Evolutionary conservation across 2,113 vertebrate genomes (phyloP).

Genomic region (Aldabrachelys gigantea): DNA sequence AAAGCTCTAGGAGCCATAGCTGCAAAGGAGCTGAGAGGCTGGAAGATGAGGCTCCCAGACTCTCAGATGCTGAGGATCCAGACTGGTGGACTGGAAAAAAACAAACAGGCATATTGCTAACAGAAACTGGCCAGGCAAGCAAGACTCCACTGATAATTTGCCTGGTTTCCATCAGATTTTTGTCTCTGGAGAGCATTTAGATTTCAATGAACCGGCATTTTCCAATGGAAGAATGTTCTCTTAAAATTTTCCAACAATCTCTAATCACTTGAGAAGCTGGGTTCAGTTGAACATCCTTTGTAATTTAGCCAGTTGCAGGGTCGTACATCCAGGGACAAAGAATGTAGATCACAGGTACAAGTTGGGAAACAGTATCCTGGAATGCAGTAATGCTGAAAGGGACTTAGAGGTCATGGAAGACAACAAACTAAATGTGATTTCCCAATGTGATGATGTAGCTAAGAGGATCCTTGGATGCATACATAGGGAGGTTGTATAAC

Average conservation of each 20-base stretch:
- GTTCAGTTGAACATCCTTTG: too few relatives aligned
- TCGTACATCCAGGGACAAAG: too few relatives aligned
- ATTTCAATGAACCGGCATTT: too few relatives aligned
- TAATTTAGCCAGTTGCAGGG: too few relatives aligned
- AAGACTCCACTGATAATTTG: too few relatives aligned
- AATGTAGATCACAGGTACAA: not conserved
- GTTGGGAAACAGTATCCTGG: not conserved
- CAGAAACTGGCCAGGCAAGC: too few relatives aligned
- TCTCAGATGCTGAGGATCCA: not conserved
- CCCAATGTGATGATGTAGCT: not conserved
- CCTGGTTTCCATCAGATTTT: too few relatives aligned
- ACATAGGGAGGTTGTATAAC: not conserved
- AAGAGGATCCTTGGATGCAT: not conserved
- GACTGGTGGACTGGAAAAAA: not conserved
- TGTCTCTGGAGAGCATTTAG: too few relatives aligned
- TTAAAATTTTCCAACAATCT: too few relatives aligned
- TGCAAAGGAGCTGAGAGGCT: not conserved
- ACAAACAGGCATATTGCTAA: too few relatives aligned
- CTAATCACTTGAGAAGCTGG: too few relatives aligned
- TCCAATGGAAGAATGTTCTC: too few relatives aligned
- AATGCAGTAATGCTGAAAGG: not conserved
- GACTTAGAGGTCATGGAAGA: not conserved
- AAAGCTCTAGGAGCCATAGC: not conserved
- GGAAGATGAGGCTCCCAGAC: not conserved
- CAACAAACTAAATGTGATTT: not conserved